Percentiles rank a stretch among this genome's conserved stretches.
These are phyloP conservation scores for Megaceryle torquata DNA, from an alignment of 2,113 vertebrate genomes.

Conservation along the genomic window DNA sequence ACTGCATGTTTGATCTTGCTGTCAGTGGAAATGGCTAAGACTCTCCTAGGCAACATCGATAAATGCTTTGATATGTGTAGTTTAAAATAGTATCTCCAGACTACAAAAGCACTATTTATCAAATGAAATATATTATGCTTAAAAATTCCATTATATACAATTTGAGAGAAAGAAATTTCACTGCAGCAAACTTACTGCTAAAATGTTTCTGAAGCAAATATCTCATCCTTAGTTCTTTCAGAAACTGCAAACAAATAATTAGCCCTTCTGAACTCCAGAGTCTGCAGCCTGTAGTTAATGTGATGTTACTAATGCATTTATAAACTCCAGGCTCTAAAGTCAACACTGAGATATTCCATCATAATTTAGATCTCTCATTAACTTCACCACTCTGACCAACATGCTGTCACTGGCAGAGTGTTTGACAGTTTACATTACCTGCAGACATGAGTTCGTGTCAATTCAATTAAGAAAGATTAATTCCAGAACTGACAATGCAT, in stretches of 20 bases:
- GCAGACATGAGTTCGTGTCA: conserved; percentile 64
- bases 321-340: conserved; percentile 59
- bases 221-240: not conserved
- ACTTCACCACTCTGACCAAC: conserved; percentile 60
- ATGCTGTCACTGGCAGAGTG: conserved; percentile 60
- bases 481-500: conserved; percentile 69
- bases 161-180: conserved; percentile 1
- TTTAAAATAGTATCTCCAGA: not conserved
- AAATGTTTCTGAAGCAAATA: conserved; percentile 11
- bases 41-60: not conserved
- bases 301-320: conserved; percentile 59
- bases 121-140: not conserved
- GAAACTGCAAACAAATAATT: conserved; percentile 52
- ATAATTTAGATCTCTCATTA: conserved; percentile 64
- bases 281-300: conserved; percentile 40
- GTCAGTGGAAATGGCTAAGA: not conserved
- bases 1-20: not conserved
- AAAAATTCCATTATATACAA: not conserved
- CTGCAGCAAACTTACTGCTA: not conserved
- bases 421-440: conserved; percentile 72
- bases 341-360: conserved; percentile 52
- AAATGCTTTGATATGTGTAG: not conserved
- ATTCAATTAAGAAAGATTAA: conserved; percentile 71
- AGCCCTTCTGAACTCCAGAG: conserved; percentile 25
- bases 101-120: not conserved